Conservation (phyloP, 2,113 vertebrate species). For the Rhipidura dahli region DNA sequence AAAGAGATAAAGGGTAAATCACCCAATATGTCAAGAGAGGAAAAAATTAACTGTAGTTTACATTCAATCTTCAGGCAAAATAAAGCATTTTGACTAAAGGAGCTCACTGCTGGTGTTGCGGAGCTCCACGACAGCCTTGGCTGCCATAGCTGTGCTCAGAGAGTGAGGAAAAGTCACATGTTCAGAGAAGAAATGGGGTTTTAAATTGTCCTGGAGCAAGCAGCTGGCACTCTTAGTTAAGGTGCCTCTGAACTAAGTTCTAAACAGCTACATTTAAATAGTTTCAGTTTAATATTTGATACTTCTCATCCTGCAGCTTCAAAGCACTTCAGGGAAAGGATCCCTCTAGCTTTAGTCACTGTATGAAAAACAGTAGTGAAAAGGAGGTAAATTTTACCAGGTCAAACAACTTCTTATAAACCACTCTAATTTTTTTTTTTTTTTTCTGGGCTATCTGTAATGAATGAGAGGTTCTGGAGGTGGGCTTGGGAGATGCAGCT, state of each 20-base stretch:
- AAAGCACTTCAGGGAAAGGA: not conserved
- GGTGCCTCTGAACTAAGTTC: not conserved
- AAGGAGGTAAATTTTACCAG: not conserved
- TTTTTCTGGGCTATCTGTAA: not conserved
- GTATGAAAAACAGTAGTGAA: not conserved
- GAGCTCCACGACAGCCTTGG: not conserved
- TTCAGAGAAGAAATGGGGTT: not conserved
- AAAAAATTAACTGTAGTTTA: not conserved
- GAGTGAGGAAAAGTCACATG: rapidly evolving
- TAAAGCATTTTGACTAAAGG: not conserved
- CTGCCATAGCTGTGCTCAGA: not conserved
- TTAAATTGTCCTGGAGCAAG: not conserved
- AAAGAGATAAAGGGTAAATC: not conserved
- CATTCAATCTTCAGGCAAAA: not conserved
- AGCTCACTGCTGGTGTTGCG: not conserved
- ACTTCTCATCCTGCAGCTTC: not conserved
- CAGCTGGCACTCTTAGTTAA: not conserved
- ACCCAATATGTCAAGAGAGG: not conserved
- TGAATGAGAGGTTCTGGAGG: not conserved
- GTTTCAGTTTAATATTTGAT: not conserved
- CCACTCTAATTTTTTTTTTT: not conserved
- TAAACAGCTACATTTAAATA: not conserved
- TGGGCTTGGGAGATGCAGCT: not conserved
- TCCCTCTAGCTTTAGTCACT: not conserved
- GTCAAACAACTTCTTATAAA: not conserved